Evolutionary conservation across 2,888 invertebrate species (phyloP).

Genomic region (Folsomia candida): DNA sequence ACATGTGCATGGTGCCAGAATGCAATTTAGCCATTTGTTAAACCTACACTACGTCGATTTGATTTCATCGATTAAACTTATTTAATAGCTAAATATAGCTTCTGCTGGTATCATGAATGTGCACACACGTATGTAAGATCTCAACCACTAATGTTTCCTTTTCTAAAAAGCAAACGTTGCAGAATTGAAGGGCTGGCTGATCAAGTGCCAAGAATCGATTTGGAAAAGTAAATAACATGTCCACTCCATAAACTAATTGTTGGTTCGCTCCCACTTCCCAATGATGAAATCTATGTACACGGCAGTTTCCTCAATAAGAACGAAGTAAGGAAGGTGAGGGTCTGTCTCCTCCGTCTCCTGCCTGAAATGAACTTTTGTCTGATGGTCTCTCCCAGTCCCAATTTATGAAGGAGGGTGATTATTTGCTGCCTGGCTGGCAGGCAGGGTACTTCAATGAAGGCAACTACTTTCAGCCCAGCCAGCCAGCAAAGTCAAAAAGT

Average conservation of each 20-base stretch:
- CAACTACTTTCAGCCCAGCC: not conserved
- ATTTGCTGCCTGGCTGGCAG: not conserved
- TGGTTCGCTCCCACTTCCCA: slow-evolving; percentile 16
- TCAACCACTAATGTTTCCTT: not conserved
- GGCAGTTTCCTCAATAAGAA: slow-evolving; percentile 32
- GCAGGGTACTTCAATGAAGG: not conserved
- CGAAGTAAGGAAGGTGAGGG: slow-evolving; percentile 34
- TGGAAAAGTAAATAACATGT: slow-evolving; percentile 8
- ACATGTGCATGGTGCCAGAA: not conserved
- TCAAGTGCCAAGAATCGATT: not conserved
- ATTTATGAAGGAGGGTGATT: not conserved
- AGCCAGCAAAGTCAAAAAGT: slow-evolving; percentile 7
- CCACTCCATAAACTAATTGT: slow-evolving; percentile 4
- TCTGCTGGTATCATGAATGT: not conserved
- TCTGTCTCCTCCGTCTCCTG: slow-evolving; percentile 21
- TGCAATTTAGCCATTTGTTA: not conserved
- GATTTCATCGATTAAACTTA: not conserved
- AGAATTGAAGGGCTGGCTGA: not conserved
- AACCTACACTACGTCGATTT: not conserved
- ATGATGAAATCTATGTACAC: slow-evolving; percentile 41
- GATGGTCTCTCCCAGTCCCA: not conserved
- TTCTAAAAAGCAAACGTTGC: not conserved
- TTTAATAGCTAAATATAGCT: not conserved
- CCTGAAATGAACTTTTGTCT: slow-evolving; percentile 1
- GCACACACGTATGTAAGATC: too few species aligned